Conservation (phyloP, 2,797 vertebrate species). For the Phalanger gymnotis region DNA sequence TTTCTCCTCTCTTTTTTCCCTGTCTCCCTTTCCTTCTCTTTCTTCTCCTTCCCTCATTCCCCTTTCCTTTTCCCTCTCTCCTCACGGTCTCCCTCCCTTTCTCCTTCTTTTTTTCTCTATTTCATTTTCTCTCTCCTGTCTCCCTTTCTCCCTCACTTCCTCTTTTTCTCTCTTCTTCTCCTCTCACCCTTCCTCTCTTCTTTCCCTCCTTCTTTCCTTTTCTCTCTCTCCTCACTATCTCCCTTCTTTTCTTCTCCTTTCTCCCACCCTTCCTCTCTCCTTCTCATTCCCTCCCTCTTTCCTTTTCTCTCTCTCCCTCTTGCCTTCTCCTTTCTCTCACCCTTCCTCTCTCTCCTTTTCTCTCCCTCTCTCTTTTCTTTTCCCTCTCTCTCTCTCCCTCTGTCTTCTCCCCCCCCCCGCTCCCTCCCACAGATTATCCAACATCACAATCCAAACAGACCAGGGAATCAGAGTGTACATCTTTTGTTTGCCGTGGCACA, state of each 20-base stretch:
- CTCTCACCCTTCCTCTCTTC: background rate
- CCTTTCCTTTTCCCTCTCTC: too few species aligned
- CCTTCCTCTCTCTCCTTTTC: background rate
- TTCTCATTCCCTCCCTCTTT: background rate
- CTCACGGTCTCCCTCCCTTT: too few species aligned
- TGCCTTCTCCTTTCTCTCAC: background rate
- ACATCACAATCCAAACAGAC: conserved; percentile 85
- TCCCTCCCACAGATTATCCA: conserved; percentile 71
- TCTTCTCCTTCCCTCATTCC: too few species aligned
- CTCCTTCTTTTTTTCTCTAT: too few species aligned
- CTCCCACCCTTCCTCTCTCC: background rate
- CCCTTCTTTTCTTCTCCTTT: too few species aligned
- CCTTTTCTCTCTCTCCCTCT: too few species aligned
- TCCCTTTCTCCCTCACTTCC: background rate
- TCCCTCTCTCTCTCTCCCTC: background rate
- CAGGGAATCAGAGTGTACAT: conserved; percentile 84
- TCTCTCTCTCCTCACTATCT: too few species aligned
- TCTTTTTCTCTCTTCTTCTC: too few species aligned
- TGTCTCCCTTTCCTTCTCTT: too few species aligned
- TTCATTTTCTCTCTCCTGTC: too few species aligned
- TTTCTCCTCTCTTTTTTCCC: too few species aligned
- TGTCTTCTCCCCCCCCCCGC: background rate
- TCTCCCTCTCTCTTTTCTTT: background rate
- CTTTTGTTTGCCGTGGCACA: conserved; percentile 89
- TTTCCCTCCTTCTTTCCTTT: background rate